Conservation (phyloP, 2,113 vertebrate species). For the Mus pahari region DNA sequence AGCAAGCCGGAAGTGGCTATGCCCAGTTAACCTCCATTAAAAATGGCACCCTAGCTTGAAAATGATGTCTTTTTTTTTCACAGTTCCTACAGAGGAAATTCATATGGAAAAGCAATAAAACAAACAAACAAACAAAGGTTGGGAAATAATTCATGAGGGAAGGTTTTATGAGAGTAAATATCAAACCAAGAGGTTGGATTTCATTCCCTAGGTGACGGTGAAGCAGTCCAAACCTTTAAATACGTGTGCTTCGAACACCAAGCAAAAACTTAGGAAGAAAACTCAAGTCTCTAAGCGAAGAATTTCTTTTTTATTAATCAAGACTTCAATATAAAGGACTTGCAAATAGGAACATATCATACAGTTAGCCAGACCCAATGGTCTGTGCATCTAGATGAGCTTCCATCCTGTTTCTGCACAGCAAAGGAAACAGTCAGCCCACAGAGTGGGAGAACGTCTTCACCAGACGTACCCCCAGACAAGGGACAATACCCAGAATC, state of each 20-base stretch:
- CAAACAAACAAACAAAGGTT: background rate
- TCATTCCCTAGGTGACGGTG: background rate
- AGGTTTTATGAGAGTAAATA: background rate
- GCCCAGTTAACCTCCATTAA: background rate
- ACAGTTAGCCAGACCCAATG: no score
- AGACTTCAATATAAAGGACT: background rate
- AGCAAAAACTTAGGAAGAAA: slow-evolving; percentile 38
- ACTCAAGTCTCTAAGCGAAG: background rate
- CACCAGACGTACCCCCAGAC: background rate
- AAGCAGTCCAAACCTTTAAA: background rate
- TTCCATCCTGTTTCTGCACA: no score
- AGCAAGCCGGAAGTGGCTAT: background rate
- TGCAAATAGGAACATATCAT: background rate
- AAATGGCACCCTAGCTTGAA: background rate
- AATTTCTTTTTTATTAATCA: background rate
- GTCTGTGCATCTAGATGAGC: no score
- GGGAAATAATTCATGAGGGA: background rate
- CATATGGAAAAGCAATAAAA: background rate
- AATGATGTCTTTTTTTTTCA: background rate
- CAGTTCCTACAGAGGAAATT: background rate
- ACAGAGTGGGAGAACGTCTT: background rate
- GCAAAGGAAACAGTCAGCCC: background rate
- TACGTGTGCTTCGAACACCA: background rate
- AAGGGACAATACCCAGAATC: background rate
- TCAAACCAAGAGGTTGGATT: background rate